Evolutionary conservation across 2,888 invertebrate species (phyloP), one percentile per base, ranked within the genome.

Genomic region (Yponomeuta plumbellus): DNA sequence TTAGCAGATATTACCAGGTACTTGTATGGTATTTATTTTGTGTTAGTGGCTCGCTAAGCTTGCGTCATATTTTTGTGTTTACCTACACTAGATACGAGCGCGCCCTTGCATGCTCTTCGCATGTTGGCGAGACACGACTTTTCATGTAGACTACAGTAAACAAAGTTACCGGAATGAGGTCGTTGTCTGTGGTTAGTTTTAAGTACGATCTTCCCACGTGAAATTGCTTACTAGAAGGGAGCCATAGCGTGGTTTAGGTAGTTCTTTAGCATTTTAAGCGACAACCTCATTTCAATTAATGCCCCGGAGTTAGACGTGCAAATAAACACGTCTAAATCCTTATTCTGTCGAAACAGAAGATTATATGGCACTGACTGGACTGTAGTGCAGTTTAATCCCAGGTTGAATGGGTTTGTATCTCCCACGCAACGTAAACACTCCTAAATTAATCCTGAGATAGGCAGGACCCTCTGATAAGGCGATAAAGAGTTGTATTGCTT

Each of bases 41-140:
- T 52, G 44, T 17, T 85, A 81, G 83, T 80, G 77, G 77, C 75
- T 71, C 59, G 59, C 22, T 22, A 64, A 17, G 76, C 75, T 86
- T 86, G 76, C 87, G 87, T 86, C 86, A 64, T 64, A 21, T 64
- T 34, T 34, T 44, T 0, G 85, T 85, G 76, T 80, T 81, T 80
- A 80, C 80, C 78, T 76, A 75, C 73, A 20, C 67, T 40, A 26
- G 61, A 52, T 59, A 62, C 20, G 17, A 71, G 72, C 72, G 74
- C 74, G 83, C 80, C 83, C 83, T 84, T 82, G 84, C 76, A 76
- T 75, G 75, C 68, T 65, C 23, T 40, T 61, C 52, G 34, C 52
- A 61, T 44, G 39, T 40, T 17, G 20, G 44, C 17, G 44, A 52
- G 44, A 17, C 44, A 52, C 17, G 44, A 52, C 2, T 52, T 52